phyloP scores from a whole-genome alignment of 64 coral and sea anemone genomes.

The Stichodactyla helianthus region DNA sequence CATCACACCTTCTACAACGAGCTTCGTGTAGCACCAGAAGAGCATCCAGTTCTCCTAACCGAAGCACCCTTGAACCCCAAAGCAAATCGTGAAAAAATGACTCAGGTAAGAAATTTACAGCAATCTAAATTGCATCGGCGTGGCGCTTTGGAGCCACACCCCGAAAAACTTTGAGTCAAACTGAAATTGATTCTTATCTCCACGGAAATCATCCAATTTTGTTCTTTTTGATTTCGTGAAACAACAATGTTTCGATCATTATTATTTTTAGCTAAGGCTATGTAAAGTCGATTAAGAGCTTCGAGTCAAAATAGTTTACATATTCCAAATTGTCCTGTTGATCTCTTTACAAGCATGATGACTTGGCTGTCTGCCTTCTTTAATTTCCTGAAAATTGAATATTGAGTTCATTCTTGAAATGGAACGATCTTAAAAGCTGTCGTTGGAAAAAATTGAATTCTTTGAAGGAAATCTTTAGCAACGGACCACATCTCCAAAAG shows the following conservation, averaged over 20 bases:
- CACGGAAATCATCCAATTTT: not conserved
- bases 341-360: not conserved
- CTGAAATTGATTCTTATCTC: not conserved
- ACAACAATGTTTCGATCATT: not conserved
- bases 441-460: no score
- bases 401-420: not conserved
- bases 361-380: not conserved
- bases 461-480: not conserved
- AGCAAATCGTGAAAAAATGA: slow-evolving; percentile 68
- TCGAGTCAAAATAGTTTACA: not conserved
- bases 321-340: not conserved
- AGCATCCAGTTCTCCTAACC: slow-evolving; percentile 61
- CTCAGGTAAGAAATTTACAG: slow-evolving; percentile 23
- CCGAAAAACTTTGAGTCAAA: not conserved
- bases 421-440: not conserved
- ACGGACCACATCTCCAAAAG: not conserved
- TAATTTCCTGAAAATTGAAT: not conserved
- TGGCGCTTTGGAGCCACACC: not conserved
- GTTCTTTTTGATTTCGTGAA: not conserved
- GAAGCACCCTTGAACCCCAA: slow-evolving; percentile 63
- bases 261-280: not conserved
- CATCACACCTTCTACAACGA: slow-evolving; percentile 75
- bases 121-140: not conserved
- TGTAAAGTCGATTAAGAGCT: not conserved
- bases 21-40: slow-evolving; percentile 60